Percentiles rank a stretch among this genome's conserved stretches.
Conservation (phyloP, 1,140 invertebrate genomes). For the Octopus bimaculoides region DNA sequence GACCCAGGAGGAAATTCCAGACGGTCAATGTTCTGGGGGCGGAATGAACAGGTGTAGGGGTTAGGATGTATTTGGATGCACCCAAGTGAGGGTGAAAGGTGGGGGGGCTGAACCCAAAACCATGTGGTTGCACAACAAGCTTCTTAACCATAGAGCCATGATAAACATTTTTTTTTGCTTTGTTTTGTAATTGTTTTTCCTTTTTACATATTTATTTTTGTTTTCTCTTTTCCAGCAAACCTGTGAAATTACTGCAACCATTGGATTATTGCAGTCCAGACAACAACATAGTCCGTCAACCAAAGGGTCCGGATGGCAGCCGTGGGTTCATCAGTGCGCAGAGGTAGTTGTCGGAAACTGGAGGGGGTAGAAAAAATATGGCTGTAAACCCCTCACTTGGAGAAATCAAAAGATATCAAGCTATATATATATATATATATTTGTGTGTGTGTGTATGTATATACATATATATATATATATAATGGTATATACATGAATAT, state of each 20-base stretch:
- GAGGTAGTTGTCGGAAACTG: slow-evolving; percentile 27
- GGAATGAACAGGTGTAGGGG: too few species aligned
- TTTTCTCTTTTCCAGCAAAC: slow-evolving; percentile 14
- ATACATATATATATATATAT: not conserved
- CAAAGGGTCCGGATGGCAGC: slow-evolving; percentile 41
- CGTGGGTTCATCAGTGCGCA: slow-evolving; percentile 32
- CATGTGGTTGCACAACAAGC: too few species aligned
- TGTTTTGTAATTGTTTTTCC: too few species aligned
- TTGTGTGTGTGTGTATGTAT: not conserved
- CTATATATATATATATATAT: not conserved
- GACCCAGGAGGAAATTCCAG: too few species aligned
- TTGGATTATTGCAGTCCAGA: slow-evolving; percentile 59
- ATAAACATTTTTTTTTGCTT: too few species aligned
- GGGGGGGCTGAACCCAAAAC: too few species aligned
- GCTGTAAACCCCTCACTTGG: not conserved
- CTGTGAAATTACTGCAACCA: slow-evolving; percentile 59
- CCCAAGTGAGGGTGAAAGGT: too few species aligned
- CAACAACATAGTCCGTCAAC: slow-evolving; percentile 33
- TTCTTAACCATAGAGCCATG: too few species aligned
- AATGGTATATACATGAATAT: not conserved
- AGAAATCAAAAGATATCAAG: not conserved
- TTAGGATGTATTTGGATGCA: too few species aligned
- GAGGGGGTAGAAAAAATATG: not conserved
- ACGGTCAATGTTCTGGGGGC: too few species aligned
- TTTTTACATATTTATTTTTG: not conserved